phyloP scores from a whole-genome alignment of 2,797 vertebrate species.

The Silurus lanzhouensis region DNA sequence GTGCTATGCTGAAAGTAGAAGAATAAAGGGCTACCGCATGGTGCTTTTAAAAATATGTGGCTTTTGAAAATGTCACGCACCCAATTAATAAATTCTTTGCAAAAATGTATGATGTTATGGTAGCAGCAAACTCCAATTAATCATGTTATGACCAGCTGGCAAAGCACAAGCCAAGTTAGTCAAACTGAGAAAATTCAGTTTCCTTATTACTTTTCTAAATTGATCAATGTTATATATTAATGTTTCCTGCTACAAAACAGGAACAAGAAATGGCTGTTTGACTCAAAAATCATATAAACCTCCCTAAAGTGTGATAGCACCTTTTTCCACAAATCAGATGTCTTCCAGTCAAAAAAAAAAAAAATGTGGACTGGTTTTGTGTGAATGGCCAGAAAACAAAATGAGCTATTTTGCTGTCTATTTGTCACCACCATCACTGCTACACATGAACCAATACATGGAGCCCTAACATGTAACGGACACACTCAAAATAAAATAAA shows the following conservation, averaged over 20 bases:
- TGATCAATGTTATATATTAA: background rate
- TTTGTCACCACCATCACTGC: background rate
- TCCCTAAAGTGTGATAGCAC: background rate
- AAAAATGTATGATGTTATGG: no score
- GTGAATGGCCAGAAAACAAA: background rate
- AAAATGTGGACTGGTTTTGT: background rate
- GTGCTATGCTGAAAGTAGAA: conserved; percentile 1
- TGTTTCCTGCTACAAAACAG: no score
- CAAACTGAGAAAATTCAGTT: background rate
- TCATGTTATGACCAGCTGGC: background rate
- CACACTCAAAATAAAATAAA: background rate
- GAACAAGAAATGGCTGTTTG: background rate
- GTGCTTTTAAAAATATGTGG: conserved; percentile 32
- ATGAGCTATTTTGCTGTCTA: background rate
- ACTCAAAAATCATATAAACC: background rate
- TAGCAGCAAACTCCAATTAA: background rate
- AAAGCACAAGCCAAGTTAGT: background rate
- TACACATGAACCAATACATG: background rate
- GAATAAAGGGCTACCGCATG: background rate
- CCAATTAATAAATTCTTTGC: no score
- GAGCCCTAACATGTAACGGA: background rate
- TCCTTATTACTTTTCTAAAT: background rate
- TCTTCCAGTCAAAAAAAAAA: background rate
- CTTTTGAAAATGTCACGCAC: conserved; percentile 19
- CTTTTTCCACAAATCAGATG: background rate